Percentiles rank a stretch among this genome's conserved stretches.
Conservation (phyloP, 1,140 invertebrate species). For the Aphidius ervi region DNA sequence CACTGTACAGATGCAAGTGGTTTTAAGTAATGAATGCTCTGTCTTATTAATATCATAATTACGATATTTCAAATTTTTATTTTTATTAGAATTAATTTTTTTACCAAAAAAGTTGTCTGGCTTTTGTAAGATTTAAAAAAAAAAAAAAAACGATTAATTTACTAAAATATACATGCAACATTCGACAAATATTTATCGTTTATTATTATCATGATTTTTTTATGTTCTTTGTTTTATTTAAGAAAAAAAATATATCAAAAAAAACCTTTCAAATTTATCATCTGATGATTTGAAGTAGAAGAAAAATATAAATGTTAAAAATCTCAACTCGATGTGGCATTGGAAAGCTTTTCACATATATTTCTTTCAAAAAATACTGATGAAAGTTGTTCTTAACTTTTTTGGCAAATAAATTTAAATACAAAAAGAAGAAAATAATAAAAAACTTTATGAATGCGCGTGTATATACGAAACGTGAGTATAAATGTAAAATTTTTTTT, state of each 20-base stretch:
- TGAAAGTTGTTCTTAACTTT: not conserved
- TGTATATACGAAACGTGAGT: too few relatives aligned
- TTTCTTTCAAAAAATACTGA: slow-evolving; percentile 1
- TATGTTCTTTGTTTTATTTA: too few relatives aligned
- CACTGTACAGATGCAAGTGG: not conserved
- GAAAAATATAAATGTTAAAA: not conserved
- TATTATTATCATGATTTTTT: too few relatives aligned
- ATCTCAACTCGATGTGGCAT: slow-evolving; percentile 1
- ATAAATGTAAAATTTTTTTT: too few relatives aligned
- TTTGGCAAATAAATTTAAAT: slow-evolving; percentile 3
- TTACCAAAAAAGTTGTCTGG: slow-evolving; percentile 27
- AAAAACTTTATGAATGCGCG: too few relatives aligned
- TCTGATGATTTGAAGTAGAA: slow-evolving; percentile 5
- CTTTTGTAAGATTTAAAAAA: not conserved
- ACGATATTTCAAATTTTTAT: slow-evolving; percentile 4
- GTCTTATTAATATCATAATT: slow-evolving; percentile 38
- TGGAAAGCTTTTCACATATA: slow-evolving; percentile 15
- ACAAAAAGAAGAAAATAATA: slow-evolving; percentile 8
- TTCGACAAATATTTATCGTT: too few relatives aligned
- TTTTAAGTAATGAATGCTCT: slow-evolving; percentile 19
- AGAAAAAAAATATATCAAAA: too few relatives aligned
- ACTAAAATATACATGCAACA: too few relatives aligned
- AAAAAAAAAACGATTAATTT: slow-evolving; percentile 6
- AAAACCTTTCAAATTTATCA: not conserved
- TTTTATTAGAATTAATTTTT: slow-evolving; percentile 18